Evolutionary conservation across 1,140 invertebrate species (phyloP).

Genomic region (Saxidomus purpurata): DNA sequence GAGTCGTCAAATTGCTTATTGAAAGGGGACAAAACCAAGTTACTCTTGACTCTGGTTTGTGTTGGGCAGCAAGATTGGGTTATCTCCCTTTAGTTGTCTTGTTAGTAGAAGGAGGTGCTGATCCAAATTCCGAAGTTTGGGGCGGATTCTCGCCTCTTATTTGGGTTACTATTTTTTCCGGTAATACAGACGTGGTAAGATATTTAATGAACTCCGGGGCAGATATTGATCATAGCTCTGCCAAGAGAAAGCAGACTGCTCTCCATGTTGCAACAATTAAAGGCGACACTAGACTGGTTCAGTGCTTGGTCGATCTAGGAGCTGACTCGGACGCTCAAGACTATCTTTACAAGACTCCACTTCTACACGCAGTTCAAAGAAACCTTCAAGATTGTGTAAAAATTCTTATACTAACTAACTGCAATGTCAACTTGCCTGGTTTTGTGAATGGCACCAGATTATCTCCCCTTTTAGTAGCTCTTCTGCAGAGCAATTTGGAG

Average conservation of each 20-base stretch:
- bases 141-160: conserved; percentile 75
- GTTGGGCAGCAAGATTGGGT: conserved; percentile 75
- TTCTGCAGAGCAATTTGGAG: conserved; percentile 71
- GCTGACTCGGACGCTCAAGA: conserved; percentile 69
- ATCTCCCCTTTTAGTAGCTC: conserved; percentile 71
- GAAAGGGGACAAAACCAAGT: conserved; percentile 56
- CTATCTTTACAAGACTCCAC: conserved; percentile 72
- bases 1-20: conserved; percentile 37
- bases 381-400: conserved; percentile 59
- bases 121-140: conserved; percentile 70
- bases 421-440: conserved; percentile 71
- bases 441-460: conserved; percentile 69
- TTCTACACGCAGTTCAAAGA: conserved; percentile 70
- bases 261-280: conserved; percentile 74
- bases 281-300: conserved; percentile 47
- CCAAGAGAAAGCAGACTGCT: conserved; percentile 72
- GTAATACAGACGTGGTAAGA: conserved; percentile 55
- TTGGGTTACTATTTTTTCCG: conserved; percentile 73
- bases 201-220: conserved; percentile 68
- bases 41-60: conserved; percentile 70
- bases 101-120: conserved; percentile 64
- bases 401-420: conserved; percentile 69
- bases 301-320: conserved; percentile 64
- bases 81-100: conserved; percentile 56
- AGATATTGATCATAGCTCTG: conserved; percentile 66